Base-by-base conservation (phyloP, 2,797 vertebrate genomes). In the Taeniopygia guttata region DNA sequence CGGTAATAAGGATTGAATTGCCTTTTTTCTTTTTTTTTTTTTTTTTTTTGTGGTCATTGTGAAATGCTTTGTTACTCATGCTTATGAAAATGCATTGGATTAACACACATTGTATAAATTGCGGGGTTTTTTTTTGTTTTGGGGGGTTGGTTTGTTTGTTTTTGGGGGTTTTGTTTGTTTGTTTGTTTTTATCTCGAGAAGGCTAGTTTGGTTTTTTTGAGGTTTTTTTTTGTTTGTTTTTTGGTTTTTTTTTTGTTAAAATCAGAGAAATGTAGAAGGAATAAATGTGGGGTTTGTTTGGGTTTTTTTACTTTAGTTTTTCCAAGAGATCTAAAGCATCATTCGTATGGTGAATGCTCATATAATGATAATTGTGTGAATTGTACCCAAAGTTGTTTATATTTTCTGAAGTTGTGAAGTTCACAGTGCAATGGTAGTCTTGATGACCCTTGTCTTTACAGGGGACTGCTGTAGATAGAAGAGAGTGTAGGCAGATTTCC, bases 41-140 rank as follows among this genome's bases (percentile, higher is more conserved):
- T 25, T 14, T 29, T 30, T 9, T 34, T 58, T 58, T 19, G 38
- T 59, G 5, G 9, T 40, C 52, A 16, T 4, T 21, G 12, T 26
- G 63, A 42, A 70, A 49, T 70, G 16, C 6, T 55, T 72, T 68
- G 4, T 59, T 75, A 8, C 9, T 78, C 12, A 19, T 56, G 12
- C 16, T 64, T 5, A 17, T 74, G 79, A 70, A 49, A 43, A 67
- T 67, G 19, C 13, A 42, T 26, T 70, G 21, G 23, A 29, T 38
- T 85, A 48, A 51, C 40, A 58, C 9, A 23, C 11, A 16, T 6
- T 22, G 8, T 43, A 52, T 40, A 34, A 77, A 45, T 23, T 29
- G 4, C 4, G 8, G 3, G 3, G 0, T 17, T 30, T 32, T 64
- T 32, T 54, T 2, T 38, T 5, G 21, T 46, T 23, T 46, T 7